Evolutionary conservation across 2,888 invertebrate species (phyloP).

Genomic region (Drymonia ruficornis): DNA sequence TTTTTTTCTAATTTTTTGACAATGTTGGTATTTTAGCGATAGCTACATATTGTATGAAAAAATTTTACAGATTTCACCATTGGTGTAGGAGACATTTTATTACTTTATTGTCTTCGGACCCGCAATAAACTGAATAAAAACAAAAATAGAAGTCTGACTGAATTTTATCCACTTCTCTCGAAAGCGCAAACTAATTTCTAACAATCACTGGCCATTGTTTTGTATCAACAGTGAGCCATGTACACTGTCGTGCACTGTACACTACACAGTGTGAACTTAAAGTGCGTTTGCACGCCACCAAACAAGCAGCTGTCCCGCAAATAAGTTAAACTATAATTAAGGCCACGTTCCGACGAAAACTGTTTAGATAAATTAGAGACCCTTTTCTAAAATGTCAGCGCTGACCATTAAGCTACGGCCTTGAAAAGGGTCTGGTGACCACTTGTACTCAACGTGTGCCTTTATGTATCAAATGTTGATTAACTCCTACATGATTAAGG

Average conservation of each 20-base stretch:
- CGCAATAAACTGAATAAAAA: too few relatives aligned
- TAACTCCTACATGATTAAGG: slow-evolving; percentile 41
- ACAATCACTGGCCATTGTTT: too few relatives aligned
- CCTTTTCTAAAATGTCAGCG: slow-evolving; percentile 81
- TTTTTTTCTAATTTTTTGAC: too few relatives aligned
- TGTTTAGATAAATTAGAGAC: slow-evolving; percentile 81
- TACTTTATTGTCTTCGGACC: too few relatives aligned
- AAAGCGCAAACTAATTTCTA: too few relatives aligned
- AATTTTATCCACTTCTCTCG: too few relatives aligned
- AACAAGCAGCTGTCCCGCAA: slow-evolving; percentile 63
- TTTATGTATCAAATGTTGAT: slow-evolving; percentile 61
- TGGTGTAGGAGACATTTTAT: too few relatives aligned
- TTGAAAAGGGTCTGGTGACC: slow-evolving; percentile 67
- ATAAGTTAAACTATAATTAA: slow-evolving; percentile 82
- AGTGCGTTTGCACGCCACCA: slow-evolving; percentile 42
- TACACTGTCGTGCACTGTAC: slow-evolving; percentile 23
- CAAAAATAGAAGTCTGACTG: too few relatives aligned
- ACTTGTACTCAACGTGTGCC: slow-evolving; percentile 46
- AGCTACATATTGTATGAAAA: too few relatives aligned
- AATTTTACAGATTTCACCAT: too few relatives aligned
- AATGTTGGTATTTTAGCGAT: too few relatives aligned
- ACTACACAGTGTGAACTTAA: slow-evolving; percentile 37
- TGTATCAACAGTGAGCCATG: neutral
- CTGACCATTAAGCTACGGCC: slow-evolving; percentile 65
- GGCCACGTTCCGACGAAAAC: slow-evolving; percentile 47